These are phyloP conservation scores for Cheumatopsyche charites DNA, from an alignment of 1,140 invertebrate genomes.

Conservation along the genomic window DNA sequence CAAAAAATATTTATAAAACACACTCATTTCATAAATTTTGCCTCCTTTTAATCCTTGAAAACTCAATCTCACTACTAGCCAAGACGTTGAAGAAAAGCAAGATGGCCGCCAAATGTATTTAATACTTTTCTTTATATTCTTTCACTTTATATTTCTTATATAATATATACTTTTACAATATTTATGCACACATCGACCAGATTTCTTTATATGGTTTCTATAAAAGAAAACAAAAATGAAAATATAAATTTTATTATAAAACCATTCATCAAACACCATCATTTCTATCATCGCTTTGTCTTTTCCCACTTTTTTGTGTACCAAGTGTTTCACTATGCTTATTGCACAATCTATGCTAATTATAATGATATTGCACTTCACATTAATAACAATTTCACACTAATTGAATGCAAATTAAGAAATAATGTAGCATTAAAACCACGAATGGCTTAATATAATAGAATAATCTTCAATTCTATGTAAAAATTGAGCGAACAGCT, in stretches of 20 bases:
- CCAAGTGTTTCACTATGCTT: neutral
- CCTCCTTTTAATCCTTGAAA: neutral
- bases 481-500: neutral
- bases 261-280: neutral
- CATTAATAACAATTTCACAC: neutral
- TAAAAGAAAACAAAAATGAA: neutral
- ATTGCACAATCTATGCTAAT: neutral
- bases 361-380: neutral
- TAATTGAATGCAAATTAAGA: neutral
- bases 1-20: too few species aligned
- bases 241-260: neutral
- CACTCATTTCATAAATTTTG: too few species aligned
- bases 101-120: conserved; percentile 57
- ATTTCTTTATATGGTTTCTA: neutral
- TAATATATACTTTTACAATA: conserved; percentile 48
- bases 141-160: conserved; percentile 49
- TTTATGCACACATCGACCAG: conserved; percentile 17
- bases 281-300: conserved; percentile 4
- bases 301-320: neutral
- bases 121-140: conserved; percentile 46
- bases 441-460: neutral
- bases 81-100: conserved; percentile 53
- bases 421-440: too few species aligned
- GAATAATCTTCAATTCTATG: neutral
- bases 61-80: neutral